phyloP scores from a whole-genome alignment of 2,888 invertebrate genomes.

The Autographa gamma region DNA sequence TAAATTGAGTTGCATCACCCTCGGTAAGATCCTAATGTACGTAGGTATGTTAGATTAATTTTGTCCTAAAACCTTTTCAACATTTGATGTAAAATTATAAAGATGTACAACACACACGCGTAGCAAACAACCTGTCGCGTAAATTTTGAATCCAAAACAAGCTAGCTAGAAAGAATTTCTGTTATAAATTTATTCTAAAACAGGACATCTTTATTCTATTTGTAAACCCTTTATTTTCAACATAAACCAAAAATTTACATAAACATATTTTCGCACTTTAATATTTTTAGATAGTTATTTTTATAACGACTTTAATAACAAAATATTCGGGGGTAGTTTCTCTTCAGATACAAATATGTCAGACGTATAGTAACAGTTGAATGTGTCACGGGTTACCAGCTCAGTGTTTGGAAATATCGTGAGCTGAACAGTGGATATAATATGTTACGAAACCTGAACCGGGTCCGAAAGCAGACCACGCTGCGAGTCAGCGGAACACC shows the following conservation, averaged over 20 bases:
- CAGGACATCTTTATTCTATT: not conserved
- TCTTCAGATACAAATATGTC: conserved; percentile 53
- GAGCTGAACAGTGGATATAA: conserved; percentile 40
- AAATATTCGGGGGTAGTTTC: conserved; percentile 36
- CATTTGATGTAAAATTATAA: too few species aligned
- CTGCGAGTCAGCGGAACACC: conserved; percentile 17
- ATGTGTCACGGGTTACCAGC: conserved; percentile 48
- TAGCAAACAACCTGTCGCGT: too few species aligned
- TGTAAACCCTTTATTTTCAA: too few species aligned
- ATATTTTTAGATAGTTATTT: conserved; percentile 38
- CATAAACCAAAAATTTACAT: conserved; percentile 9
- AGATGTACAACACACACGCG: too few species aligned
- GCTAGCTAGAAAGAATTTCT: not conserved
- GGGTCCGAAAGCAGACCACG: conserved; percentile 18
- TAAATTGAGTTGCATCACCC: too few species aligned
- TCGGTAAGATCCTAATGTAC: too few species aligned
- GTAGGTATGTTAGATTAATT: too few species aligned
- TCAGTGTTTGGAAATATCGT: conserved; percentile 56
- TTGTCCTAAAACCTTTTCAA: too few species aligned
- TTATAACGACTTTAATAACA: conserved; percentile 31
- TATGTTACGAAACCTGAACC: conserved; percentile 19
- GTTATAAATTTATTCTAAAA: too few species aligned
- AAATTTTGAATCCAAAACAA: too few species aligned
- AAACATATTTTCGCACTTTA: conserved; percentile 39
- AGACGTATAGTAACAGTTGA: conserved; percentile 46